Percentiles rank a stretch among this genome's conserved stretches.
Conservation (phyloP, 2,888 invertebrate species). For the Petrolisthes manimaculis region DNA sequence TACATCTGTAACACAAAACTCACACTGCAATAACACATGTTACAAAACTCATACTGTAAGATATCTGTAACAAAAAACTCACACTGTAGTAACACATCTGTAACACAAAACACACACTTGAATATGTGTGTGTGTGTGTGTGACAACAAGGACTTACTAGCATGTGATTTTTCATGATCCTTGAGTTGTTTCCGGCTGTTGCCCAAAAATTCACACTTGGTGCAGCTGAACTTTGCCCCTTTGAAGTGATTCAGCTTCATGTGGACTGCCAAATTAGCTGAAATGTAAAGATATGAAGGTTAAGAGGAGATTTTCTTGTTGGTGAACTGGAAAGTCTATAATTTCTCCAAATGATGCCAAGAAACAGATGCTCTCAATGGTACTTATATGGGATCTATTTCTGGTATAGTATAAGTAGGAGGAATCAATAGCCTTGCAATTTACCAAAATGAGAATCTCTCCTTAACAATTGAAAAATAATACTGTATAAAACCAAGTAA, state of each 20-base stretch:
- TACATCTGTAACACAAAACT: constrained; percentile 34
- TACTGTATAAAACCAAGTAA: too few species aligned
- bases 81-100: constrained; percentile 16
- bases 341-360: too few species aligned
- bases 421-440: too few species aligned
- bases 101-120: background rate
- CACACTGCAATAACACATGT: constrained; percentile 47
- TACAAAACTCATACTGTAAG: background rate
- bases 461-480: too few species aligned
- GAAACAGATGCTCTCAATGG: too few species aligned
- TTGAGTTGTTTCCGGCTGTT: constrained; percentile 57
- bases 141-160: constrained; percentile 38
- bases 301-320: too few species aligned
- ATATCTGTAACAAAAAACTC: background rate
- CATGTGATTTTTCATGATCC: constrained; percentile 60
- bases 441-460: too few species aligned
- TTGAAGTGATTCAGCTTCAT: constrained; percentile 58
- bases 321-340: too few species aligned
- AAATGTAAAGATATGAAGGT: background rate
- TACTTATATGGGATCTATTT: too few species aligned
- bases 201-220: constrained; percentile 55
- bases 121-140: background rate
- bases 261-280: constrained; percentile 61
- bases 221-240: constrained; percentile 54
- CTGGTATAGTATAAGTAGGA: too few species aligned